phyloP scores from a whole-genome alignment of 2,797 vertebrate species.

The Parauchenoglanis punctatus region DNA sequence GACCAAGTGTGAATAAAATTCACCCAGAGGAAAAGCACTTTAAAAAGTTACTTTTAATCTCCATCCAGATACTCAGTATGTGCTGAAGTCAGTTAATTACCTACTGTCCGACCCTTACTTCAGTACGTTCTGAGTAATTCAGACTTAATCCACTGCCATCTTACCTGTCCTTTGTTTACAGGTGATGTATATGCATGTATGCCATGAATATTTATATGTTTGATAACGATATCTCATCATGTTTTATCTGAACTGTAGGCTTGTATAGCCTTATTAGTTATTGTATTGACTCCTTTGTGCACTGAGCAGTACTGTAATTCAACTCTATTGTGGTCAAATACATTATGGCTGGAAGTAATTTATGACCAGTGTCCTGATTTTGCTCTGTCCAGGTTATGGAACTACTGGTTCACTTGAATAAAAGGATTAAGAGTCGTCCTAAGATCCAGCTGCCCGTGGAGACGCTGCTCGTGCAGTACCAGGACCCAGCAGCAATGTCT shows the following conservation, averaged over 20 bases:
- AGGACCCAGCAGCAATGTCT: constrained; percentile 95
- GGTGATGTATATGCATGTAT: too few relatives aligned
- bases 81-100: too few relatives aligned
- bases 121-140: too few relatives aligned
- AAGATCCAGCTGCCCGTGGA: constrained; percentile 98
- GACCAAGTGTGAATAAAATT: neutral
- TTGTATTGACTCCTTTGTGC: neutral
- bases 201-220: too few relatives aligned
- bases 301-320: neutral
- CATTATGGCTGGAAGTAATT: too few relatives aligned
- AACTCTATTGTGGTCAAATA: neutral
- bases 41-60: neutral
- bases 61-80: too few relatives aligned
- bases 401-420: constrained; percentile 94
- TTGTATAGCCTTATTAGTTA: neutral
- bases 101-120: too few relatives aligned
- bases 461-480: constrained; percentile 95
- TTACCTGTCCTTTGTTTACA: too few relatives aligned
- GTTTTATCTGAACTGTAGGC: neutral
- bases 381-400: constrained; percentile 90
- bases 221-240: neutral
- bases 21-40: neutral
- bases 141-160: too few relatives aligned
- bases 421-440: constrained; percentile 96
- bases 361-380: neutral